Evolutionary conservation across 2,888 invertebrate genomes (phyloP).

Genomic region (Erynnis tages): DNA sequence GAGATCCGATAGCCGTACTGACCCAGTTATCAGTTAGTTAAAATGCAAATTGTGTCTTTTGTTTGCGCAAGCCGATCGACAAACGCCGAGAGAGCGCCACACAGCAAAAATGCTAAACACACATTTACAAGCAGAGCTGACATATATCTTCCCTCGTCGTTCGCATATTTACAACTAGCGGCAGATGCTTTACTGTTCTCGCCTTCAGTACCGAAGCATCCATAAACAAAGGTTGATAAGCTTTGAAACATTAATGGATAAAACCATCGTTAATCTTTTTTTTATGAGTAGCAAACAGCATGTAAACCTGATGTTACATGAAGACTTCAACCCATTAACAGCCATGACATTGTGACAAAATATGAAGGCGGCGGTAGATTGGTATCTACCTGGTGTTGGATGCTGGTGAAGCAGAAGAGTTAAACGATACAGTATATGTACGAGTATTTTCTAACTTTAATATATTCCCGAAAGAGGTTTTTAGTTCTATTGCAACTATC

Average conservation of each 20-base stretch:
- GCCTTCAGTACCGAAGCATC: conserved; percentile 6
- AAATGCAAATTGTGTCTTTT: conserved; percentile 77
- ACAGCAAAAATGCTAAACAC: conserved; percentile 63
- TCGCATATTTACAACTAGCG: conserved; percentile 39
- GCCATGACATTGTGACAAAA: no score
- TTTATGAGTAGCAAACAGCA: no score
- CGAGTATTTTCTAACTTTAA: no score
- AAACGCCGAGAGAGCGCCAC: conserved; percentile 41
- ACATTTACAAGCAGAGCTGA: conserved; percentile 62
- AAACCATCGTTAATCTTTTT: no score
- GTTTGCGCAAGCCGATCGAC: conserved; percentile 62
- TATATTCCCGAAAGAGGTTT: background rate
- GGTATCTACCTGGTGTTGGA: no score
- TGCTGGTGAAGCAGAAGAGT: no score
- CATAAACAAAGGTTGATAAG: background rate
- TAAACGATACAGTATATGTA: no score
- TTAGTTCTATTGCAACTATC: background rate
- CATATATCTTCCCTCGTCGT: conserved; percentile 44
- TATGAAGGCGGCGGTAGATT: no score
- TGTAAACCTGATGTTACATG: no score
- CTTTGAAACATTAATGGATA: background rate
- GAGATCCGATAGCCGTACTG: conserved; percentile 47
- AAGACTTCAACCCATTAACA: no score
- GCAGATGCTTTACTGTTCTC: conserved; percentile 20
- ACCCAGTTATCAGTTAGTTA: conserved; percentile 73